A percentile compares a stretch with the other conserved stretches of the same genome.
Conservation (phyloP, 2,113 vertebrate species). For the Centrocercus urophasianus region DNA sequence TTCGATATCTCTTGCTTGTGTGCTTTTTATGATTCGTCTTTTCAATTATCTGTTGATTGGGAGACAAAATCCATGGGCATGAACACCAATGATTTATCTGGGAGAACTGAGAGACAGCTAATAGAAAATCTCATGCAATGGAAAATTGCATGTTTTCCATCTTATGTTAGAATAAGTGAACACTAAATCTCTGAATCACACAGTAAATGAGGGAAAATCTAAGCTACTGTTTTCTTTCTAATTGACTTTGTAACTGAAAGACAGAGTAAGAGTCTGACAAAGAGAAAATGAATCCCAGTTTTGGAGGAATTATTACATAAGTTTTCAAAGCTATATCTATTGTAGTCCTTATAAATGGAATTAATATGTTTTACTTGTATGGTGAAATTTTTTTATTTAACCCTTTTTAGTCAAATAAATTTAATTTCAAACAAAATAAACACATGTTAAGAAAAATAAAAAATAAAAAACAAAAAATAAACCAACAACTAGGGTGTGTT, state of each 20-base stretch:
- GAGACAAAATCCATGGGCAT: not conserved
- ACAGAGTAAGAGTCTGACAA: not conserved
- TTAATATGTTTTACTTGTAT: not conserved
- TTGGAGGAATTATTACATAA: not conserved
- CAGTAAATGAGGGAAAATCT: not conserved
- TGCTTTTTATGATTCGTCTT: not conserved
- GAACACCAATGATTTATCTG: not conserved
- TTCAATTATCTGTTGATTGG: not conserved
- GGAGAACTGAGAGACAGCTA: not conserved
- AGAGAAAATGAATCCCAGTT: not conserved
- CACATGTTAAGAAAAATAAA: not conserved
- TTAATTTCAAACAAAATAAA: not conserved
- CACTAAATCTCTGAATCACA: not conserved
- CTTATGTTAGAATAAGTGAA: not conserved
- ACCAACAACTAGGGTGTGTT: accelerated
- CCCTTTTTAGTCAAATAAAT: not conserved
- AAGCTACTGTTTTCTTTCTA: not conserved
- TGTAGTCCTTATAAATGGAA: not conserved
- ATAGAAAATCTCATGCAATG: not conserved
- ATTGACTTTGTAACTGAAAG: not conserved
- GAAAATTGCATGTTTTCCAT: not conserved
- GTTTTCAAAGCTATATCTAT: not conserved
- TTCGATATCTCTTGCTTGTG: not conserved
- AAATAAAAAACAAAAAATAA: not conserved
- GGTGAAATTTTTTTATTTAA: not conserved